phyloP scores from a whole-genome alignment of 2,797 vertebrate genomes.

The Lagodon rhomboides region DNA sequence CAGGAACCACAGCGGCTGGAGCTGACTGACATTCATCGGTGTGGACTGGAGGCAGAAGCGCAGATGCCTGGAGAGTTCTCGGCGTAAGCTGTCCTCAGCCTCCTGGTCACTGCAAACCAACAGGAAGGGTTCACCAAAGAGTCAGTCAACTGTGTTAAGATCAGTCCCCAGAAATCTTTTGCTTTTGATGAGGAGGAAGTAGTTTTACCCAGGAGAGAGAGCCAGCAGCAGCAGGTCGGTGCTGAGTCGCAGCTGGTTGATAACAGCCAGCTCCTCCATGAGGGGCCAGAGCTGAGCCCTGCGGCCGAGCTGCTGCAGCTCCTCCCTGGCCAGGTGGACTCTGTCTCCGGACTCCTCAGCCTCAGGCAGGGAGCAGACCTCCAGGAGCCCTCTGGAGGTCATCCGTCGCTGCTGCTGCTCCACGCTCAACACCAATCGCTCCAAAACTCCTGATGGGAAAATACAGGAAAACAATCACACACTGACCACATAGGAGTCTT shows the following conservation, averaged over 20 bases:
- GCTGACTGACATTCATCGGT: constrained; percentile 88
- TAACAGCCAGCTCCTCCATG: constrained; percentile 89
- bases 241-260: constrained; percentile 93
- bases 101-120: constrained; percentile 82
- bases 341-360: constrained; percentile 53
- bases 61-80: constrained; percentile 88
- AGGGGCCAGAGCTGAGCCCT: constrained; percentile 94
- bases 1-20: constrained; percentile 91
- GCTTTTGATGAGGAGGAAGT: too few relatives aligned
- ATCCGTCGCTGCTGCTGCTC: constrained; percentile 86
- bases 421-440: constrained; percentile 85
- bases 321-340: constrained; percentile 67
- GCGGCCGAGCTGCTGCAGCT: constrained; percentile 87
- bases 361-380: constrained; percentile 48
- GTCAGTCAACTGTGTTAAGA: not conserved
- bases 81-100: constrained; percentile 70
- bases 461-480: not conserved
- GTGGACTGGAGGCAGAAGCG: constrained; percentile 92
- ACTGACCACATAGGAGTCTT: not conserved
- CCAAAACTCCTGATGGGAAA: constrained; percentile 81
- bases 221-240: constrained; percentile 85
- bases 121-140: not conserved
- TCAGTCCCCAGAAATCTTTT: not conserved
- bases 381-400: constrained; percentile 84
- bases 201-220: constrained; percentile 77